Conservation (phyloP, 2,888 invertebrate species). For the Odontocerum albicorne region DNA sequence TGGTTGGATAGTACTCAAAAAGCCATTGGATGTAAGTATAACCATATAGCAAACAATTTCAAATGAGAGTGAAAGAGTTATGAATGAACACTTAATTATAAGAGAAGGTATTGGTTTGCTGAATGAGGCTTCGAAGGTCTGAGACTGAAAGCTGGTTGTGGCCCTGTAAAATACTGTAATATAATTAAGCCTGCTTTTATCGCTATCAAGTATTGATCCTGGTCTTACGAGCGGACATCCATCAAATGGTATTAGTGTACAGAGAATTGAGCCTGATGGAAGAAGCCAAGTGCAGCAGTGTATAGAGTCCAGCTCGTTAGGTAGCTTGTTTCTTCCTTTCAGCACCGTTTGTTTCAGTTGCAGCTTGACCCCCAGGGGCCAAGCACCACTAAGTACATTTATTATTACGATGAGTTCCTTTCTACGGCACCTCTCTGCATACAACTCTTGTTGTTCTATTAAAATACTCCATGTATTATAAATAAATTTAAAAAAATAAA, state of each 20-base stretch:
- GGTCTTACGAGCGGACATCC: conserved; percentile 60
- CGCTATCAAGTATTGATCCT: conserved; percentile 47
- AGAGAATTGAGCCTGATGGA: conserved; percentile 28
- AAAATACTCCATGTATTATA: conserved; percentile 51
- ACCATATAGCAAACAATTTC: no score
- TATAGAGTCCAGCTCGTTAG: conserved; percentile 39
- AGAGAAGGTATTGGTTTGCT: conserved; percentile 46
- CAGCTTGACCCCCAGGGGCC: conserved; percentile 45
- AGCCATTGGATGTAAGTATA: conserved; percentile 94
- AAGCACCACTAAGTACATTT: conserved; percentile 40
- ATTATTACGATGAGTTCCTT: conserved; percentile 53
- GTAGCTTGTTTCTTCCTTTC: conserved; percentile 68
- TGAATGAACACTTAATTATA: conserved; percentile 42
- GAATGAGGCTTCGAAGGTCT: conserved; percentile 61
- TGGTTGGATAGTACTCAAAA: conserved; percentile 95
- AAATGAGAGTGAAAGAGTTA: conserved; percentile 41
- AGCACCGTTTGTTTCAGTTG: conserved; percentile 75
- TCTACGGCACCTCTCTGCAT: conserved; percentile 61
- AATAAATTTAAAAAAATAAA: conserved; percentile 44
- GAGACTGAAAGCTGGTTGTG: conserved; percentile 55
- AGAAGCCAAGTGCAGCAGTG: conserved; percentile 39
- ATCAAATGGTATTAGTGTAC: conserved; percentile 43
- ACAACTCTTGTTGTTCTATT: conserved; percentile 53
- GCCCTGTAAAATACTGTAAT: conserved; percentile 27
- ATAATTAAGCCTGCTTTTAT: conserved; percentile 27